Evolutionary conservation across 2,113 vertebrate species (phyloP), one percentile per base, ranked within the genome.

Genomic region (Stictonetta naevosa): DNA sequence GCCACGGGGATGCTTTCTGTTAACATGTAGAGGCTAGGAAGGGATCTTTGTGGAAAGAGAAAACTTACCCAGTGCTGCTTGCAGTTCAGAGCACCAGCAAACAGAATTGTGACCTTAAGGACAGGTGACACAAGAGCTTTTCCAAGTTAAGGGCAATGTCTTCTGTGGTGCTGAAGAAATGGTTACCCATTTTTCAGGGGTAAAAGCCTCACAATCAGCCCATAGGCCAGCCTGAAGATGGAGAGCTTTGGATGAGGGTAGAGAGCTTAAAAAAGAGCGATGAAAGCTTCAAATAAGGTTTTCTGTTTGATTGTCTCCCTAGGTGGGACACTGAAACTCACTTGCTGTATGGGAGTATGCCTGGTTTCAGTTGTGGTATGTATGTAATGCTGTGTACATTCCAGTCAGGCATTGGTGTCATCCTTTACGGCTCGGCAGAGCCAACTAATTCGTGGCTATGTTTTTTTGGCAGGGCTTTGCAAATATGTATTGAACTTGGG

Each of bases 321-420:
- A 63, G 55, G 8, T 75, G 68, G 46, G 52, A 83, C 18, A 2
- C 46, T 90, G 92, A 96, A 94, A 88, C 76, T 36, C 29, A 10
- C 56, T 86, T 1, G 1, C 29, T 76, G 74, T 5, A 17, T 73
- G 62, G 31, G 21, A 94, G 78, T n/a, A 22, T 64, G 75, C 71
- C 75, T 76, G 34, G 29, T 92, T 92, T 95, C 62, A 58, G 5
- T 13, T 88, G 71, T 77, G 82, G 93, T 79, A 53, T 90, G 67
- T 73, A 22, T 7, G 12, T 90, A 64, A 73, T 2, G 4, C 48
- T 79, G 23, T 56, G 71, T 52, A 40, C 48, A n/a, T 95, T 95
- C 67, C 53, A 0, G 0, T 22, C 2, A 3, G 42, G 82, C 67
- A 84, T 75, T 75, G 48, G 42, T 93, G 74, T 76, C 53, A 34